Percentiles rank a stretch among this genome's conserved stretches.
phyloP scores from a whole-genome alignment of 2,113 vertebrate species.

The Eulemur rufifrons region DNA sequence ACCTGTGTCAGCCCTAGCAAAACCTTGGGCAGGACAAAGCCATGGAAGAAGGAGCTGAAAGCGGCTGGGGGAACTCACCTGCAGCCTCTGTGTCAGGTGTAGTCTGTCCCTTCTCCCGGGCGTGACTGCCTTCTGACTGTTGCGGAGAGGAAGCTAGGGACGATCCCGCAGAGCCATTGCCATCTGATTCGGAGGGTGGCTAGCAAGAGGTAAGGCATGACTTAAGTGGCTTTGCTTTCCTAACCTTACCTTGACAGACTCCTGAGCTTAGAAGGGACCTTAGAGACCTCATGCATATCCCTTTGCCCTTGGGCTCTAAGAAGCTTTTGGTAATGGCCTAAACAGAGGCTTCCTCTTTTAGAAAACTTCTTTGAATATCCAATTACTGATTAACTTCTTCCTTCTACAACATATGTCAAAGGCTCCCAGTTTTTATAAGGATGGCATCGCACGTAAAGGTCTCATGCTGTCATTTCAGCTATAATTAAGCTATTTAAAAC shows the following conservation, averaged over 20 bases:
- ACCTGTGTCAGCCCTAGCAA: background rate
- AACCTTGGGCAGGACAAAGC: slow-evolving; percentile 10
- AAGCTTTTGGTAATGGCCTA: background rate
- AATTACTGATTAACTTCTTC: slow-evolving; percentile 11
- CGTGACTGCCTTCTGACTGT: slow-evolving; percentile 89
- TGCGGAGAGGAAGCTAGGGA: slow-evolving; percentile 91
- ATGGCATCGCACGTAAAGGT: background rate
- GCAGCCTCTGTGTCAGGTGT: slow-evolving; percentile 93
- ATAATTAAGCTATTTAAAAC: slow-evolving; percentile 16
- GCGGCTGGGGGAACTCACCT: slow-evolving; percentile 83
- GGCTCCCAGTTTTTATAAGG: background rate
- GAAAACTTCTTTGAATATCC: slow-evolving; percentile 19
- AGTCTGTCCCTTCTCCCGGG: slow-evolving; percentile 88
- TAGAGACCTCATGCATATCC: background rate
- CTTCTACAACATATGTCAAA: slow-evolving; percentile 32
- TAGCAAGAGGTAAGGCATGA: slow-evolving; percentile 72
- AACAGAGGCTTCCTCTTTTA: background rate
- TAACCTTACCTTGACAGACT: slow-evolving; percentile 1
- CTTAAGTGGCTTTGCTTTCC: slow-evolving; percentile 15
- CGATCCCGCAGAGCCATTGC: slow-evolving; percentile 90
- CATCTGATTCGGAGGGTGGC: slow-evolving; percentile 93
- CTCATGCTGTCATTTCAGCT: slow-evolving; percentile 36
- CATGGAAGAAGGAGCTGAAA: background rate
- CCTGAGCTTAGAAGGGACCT: background rate
- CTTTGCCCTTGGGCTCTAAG: slow-evolving; percentile 4